Evolutionary conservation across 2,888 invertebrate species (phyloP).

Genomic region (Thelaira solivaga): DNA sequence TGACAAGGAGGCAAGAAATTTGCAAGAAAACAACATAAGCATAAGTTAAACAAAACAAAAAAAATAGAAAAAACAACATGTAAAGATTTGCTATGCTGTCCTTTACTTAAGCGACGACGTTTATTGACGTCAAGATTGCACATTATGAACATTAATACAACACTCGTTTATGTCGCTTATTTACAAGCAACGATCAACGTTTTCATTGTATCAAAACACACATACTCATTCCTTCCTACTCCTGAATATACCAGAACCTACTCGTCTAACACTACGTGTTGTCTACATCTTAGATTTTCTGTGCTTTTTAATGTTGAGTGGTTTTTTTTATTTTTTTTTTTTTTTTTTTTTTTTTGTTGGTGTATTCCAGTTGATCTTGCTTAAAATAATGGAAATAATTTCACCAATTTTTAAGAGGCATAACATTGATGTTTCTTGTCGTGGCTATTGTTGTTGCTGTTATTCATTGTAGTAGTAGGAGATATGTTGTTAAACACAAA

Average conservation of each 20-base stretch:
- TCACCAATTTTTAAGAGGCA: constrained; percentile 61
- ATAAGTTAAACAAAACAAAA: too few relatives aligned
- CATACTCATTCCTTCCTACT: not conserved
- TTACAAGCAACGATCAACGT: constrained; percentile 69
- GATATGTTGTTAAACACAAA: constrained; percentile 52
- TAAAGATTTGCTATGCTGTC: constrained; percentile 58
- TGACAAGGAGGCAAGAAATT: not conserved
- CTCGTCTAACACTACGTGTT: not conserved
- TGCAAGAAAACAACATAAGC: constrained; percentile 27
- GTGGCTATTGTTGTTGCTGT: constrained; percentile 12
- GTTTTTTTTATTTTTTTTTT: too few relatives aligned
- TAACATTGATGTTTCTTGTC: constrained; percentile 53
- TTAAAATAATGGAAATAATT: constrained; percentile 58
- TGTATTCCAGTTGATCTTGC: constrained; percentile 16
- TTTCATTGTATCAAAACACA: constrained; percentile 43
- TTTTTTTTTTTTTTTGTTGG: too few relatives aligned
- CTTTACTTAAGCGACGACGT: constrained; percentile 70
- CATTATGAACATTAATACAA: constrained; percentile 76
- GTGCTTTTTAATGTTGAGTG: not conserved
- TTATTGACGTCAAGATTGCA: constrained; percentile 76
- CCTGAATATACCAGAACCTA: too few relatives aligned
- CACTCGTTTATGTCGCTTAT: constrained; percentile 76
- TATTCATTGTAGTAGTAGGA: constrained; percentile 29
- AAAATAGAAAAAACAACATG: constrained; percentile 52
- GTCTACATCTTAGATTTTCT: constrained; percentile 9